Evolutionary conservation across 2,888 invertebrate species (phyloP).

Genomic region (Mythimna vitellina): DNA sequence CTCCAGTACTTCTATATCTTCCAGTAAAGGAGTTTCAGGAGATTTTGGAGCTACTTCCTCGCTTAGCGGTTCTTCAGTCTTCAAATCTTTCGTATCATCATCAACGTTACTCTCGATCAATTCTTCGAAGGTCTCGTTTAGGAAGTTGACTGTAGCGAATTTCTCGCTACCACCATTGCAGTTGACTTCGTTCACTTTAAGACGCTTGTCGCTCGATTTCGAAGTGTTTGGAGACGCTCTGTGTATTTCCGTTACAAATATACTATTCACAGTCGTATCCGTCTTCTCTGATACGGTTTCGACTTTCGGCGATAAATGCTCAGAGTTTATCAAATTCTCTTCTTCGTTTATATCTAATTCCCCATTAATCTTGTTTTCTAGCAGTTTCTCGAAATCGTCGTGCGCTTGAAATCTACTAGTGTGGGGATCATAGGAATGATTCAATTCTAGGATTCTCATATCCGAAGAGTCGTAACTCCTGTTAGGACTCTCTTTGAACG

Average conservation of each 20-base stretch:
- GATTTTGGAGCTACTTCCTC: constrained; percentile 51
- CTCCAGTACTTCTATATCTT: constrained; percentile 59
- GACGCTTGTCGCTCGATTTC: constrained; percentile 35
- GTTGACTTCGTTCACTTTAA: constrained; percentile 56
- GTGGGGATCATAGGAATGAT: constrained; percentile 76
- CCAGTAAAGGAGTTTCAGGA: constrained; percentile 49
- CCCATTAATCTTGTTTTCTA: constrained; percentile 64
- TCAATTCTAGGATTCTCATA: constrained; percentile 64
- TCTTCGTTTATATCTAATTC: constrained; percentile 52
- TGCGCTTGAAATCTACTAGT: constrained; percentile 47
- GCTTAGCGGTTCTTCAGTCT: constrained; percentile 62
- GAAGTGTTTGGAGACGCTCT: constrained; percentile 59
- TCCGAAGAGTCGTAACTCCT: constrained; percentile 73
- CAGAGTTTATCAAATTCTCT: constrained; percentile 39
- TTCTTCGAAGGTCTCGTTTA: constrained; percentile 85
- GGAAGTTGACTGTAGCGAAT: constrained; percentile 84
- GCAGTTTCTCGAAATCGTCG: constrained; percentile 48
- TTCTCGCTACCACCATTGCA: constrained; percentile 80
- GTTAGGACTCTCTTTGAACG: constrained; percentile 73
- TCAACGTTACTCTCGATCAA: constrained; percentile 87
- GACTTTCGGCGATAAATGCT: constrained; percentile 51
- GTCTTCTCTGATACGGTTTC: constrained; percentile 47
- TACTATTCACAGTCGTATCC: constrained; percentile 40
- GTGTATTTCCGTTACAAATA: constrained; percentile 41
- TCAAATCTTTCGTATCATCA: constrained; percentile 77